Base-by-base conservation (phyloP, 2,888 invertebrate species). In the Plagodis dolabraria region DNA sequence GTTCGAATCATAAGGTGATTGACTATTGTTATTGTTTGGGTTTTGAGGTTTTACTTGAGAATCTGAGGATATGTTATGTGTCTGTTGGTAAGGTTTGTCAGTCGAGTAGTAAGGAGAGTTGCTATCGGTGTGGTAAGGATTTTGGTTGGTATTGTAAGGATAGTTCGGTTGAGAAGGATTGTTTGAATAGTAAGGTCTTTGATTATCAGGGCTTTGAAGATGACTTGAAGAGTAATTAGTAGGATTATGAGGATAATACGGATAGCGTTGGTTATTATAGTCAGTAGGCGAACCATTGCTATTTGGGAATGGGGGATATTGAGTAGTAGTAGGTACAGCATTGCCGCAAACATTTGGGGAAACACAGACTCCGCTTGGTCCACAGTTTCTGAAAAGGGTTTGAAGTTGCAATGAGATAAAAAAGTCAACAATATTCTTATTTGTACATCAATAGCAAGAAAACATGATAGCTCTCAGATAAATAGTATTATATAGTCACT, bases 321-420 rank as follows among this genome's bases (percentile, higher is more conserved):
- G 11, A 40, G 58, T 49, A 0, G 53, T 22, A 43, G 44, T 53
- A 58, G 90, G 67, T 22, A 87, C 75, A 72, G 91, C 47, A 22
- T 54, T 51, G 40, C 48, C 74, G 63, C 93, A 93, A 0, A 76
- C 76, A 60, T 90, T 83, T 0, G 87, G 86, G 12, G 83, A 76
- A 11, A 86, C 63, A 54, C 87, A 86, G 48, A 76, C 82, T 0
- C 88, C 90, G 22, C 74, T 73, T 6, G 78, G 72, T 65, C 88
- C 85, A 71, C 95, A 95, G 2, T 83, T 82, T 60, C 95, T 93
- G 63, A 79, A 57, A 66, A 22, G 22, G 22, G 1, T 22, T 22
- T 22, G 4, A 22, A 22, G 22, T 22, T 22, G 22, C 22, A 2
- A 4, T 22, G 22, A 22, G 22, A 22, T 22, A 22, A 22, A 22